These are phyloP conservation scores for Dolichallabes microphthalmus DNA, from an alignment of 2,113 vertebrate species.

Conservation along the genomic window DNA sequence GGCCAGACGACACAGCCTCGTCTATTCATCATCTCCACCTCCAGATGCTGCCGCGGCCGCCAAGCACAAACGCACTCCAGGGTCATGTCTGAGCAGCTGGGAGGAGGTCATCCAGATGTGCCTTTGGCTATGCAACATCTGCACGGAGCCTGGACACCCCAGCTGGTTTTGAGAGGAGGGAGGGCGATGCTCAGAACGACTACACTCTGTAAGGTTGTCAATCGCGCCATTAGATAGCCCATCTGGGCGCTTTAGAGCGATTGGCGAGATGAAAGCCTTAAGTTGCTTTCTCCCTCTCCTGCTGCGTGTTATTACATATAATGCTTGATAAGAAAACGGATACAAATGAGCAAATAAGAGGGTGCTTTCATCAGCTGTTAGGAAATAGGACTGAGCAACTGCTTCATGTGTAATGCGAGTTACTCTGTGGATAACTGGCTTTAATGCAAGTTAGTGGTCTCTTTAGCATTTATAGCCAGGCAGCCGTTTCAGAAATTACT, in stretches of 20 bases:
- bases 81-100: constrained; percentile 55
- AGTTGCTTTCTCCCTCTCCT: constrained; percentile 16
- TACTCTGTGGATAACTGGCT: constrained; percentile 27
- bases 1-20: constrained; percentile 44
- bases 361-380: constrained; percentile 52
- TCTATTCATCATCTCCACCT: constrained; percentile 52
- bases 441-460: constrained; percentile 41
- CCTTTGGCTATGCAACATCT: constrained; percentile 53
- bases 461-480: constrained; percentile 41
- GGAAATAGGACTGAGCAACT: constrained; percentile 43
- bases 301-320: constrained; percentile 53
- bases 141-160: constrained; percentile 31
- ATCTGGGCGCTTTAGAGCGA: constrained; percentile 49
- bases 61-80: constrained; percentile 39
- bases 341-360: constrained; percentile 47
- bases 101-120: constrained; percentile 55
- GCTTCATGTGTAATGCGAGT: constrained; percentile 16
- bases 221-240: constrained; percentile 49
- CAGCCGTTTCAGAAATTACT: constrained; percentile 32
- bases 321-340: constrained; percentile 49
- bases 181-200: constrained; percentile 26
- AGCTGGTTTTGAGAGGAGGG: constrained; percentile 17
- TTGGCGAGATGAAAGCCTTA: constrained; percentile 51
- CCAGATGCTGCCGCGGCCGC: constrained; percentile 1
- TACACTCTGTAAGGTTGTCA: constrained; percentile 48